Conservation (phyloP, 2,797 vertebrate genomes). For the Helarctos malayanus region DNA sequence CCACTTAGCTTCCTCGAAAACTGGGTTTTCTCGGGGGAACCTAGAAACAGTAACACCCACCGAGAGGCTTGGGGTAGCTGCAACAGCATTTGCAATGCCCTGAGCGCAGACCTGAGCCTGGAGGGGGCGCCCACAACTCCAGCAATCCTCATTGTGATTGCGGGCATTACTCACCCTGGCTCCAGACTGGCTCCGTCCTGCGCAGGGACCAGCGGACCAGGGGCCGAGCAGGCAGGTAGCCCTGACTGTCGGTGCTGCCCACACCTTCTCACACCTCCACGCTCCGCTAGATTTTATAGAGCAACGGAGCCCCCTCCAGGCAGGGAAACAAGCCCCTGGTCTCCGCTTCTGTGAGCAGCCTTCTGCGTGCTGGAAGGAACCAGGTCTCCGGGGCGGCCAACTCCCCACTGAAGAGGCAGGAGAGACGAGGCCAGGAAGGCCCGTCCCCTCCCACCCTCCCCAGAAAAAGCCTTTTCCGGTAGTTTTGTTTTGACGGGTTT, state of each 20-base stretch:
- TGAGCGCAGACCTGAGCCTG: background rate
- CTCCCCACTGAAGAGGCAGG: background rate
- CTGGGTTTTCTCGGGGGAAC: background rate
- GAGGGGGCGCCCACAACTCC: fast-evolving
- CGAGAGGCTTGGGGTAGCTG: background rate
- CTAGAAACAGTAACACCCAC: background rate
- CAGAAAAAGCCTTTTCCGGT: background rate
- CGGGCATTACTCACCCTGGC: background rate
- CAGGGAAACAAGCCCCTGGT: background rate
- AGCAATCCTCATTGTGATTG: fast-evolving
- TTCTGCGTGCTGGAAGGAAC: too few relatives aligned
- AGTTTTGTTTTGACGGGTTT: background rate
- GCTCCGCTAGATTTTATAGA: background rate
- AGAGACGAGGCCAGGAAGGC: background rate
- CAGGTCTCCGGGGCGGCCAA: fast-evolving
- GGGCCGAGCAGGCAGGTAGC: background rate
- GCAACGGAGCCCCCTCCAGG: background rate
- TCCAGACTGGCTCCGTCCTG: background rate
- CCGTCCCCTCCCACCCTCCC: background rate
- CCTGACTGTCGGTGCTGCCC: fast-evolving
- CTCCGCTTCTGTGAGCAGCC: background rate
- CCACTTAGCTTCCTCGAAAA: background rate
- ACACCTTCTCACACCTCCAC: background rate
- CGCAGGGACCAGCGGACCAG: background rate
- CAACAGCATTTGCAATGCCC: background rate